Conservation (phyloP, 2,797 vertebrate species). For the Heliangelus exortis region DNA sequence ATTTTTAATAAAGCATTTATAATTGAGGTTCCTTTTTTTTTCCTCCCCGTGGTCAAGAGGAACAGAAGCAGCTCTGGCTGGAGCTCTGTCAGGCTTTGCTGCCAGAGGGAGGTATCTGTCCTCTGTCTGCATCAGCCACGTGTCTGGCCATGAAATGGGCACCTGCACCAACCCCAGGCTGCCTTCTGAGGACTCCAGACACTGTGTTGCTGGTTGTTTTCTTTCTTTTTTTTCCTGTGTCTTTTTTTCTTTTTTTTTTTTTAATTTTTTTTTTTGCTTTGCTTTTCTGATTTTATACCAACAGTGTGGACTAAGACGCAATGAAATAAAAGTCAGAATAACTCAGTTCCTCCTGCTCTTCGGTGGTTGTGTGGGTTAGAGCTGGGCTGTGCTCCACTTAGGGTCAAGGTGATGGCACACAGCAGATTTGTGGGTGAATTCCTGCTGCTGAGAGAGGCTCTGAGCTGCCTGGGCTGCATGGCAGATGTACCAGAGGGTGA, state of each 20-base stretch:
- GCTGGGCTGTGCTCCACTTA: not conserved
- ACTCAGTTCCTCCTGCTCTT: constrained; percentile 63
- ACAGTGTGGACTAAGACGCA: constrained; percentile 82
- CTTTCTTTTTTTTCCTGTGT: not conserved
- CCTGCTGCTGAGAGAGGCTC: not conserved
- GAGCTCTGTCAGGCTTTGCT: not conserved
- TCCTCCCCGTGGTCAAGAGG: constrained; percentile 46
- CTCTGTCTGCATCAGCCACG: constrained; percentile 63
- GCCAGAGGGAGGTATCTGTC: constrained; percentile 41
- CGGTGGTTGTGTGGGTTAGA: not conserved
- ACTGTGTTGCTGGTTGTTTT: not conserved
- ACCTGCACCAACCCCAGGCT: constrained; percentile 70
- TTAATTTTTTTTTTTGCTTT: constrained; percentile 60
- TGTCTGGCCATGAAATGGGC: constrained; percentile 82
- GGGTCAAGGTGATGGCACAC: no score
- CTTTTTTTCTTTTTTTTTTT: not conserved
- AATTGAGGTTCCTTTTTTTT: constrained; percentile 25
- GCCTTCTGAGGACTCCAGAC: constrained; percentile 81
- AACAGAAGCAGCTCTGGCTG: constrained; percentile 39
- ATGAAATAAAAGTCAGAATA: constrained; percentile 84
- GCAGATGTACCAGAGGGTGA: no score
- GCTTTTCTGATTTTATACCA: constrained; percentile 82
- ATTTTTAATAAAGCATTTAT: constrained; percentile 78
- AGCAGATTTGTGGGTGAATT: not conserved
- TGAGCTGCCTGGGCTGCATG: not conserved